Evolutionary conservation across 2,113 vertebrate genomes (phyloP).

Genomic region (Leuciscus idus): DNA sequence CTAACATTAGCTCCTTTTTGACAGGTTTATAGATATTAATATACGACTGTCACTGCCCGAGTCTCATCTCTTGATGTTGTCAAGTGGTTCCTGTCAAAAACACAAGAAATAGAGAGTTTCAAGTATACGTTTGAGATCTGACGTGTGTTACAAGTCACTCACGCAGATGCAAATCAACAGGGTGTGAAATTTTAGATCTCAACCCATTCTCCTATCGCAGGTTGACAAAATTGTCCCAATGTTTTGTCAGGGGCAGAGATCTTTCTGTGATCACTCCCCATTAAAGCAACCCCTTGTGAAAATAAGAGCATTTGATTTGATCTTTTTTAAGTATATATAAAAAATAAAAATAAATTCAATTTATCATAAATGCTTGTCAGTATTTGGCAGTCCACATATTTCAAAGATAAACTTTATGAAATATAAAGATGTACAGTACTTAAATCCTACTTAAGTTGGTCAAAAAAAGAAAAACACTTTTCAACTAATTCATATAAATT

Average conservation of each 20-base stretch:
- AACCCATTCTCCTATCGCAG: neutral
- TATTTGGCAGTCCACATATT: no score
- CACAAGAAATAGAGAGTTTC: neutral
- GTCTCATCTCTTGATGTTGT: neutral
- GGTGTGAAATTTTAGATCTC: conserved; percentile 2
- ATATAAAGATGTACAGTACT: no score
- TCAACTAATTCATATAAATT: no score
- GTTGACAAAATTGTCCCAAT: neutral
- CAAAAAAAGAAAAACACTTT: no score
- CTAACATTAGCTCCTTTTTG: conserved; percentile 2
- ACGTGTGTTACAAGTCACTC: neutral
- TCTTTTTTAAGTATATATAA: neutral
- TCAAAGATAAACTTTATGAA: no score
- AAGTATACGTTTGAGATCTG: neutral
- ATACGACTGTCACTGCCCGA: neutral
- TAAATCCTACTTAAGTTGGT: no score
- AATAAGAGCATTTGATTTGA: neutral
- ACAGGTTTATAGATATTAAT: conserved; percentile 22
- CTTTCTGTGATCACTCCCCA: neutral
- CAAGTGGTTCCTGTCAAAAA: conserved; percentile 8
- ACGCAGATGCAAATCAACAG: conserved; percentile 21
- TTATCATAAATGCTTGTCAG: no score
- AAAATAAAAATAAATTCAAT: no score
- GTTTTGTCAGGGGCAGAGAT: neutral
- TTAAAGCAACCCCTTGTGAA: neutral